A percentile compares a stretch with the other conserved stretches of the same genome.
Evolutionary conservation across 1,140 invertebrate genomes (phyloP).

Genomic region (Caenorhabditis latens): DNA sequence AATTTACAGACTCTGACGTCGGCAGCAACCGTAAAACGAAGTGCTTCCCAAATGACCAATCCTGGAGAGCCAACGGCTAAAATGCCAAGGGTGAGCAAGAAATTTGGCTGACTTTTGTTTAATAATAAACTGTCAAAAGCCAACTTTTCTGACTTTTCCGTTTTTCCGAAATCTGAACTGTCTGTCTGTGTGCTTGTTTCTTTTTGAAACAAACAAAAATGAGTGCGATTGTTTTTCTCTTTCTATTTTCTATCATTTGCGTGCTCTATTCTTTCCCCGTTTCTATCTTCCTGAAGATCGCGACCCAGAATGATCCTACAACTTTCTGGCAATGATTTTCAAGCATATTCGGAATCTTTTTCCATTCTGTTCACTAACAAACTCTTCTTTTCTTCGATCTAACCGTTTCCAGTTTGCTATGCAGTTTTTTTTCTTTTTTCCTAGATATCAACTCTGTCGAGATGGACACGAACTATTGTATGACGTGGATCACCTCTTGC

Average conservation of each 20-base stretch:
- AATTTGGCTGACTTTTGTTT: not conserved
- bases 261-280: not conserved
- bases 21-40: slow-evolving; percentile 26
- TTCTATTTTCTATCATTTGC: not conserved
- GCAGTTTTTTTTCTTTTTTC: too few species aligned
- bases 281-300: not conserved
- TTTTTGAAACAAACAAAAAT: not conserved
- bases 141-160: not conserved
- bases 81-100: slow-evolving; percentile 17
- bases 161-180: not conserved
- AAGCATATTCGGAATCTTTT: not conserved
- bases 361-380: not conserved
- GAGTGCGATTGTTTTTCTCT: not conserved
- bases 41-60: not conserved
- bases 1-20: not conserved
- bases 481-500: too few species aligned
- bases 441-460: too few species aligned
- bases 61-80: slow-evolving; percentile 7
- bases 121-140: not conserved
- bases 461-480: too few species aligned
- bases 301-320: too few species aligned
- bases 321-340: too few species aligned
- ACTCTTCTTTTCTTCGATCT: too few species aligned
- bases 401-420: too few species aligned
- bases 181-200: not conserved